A percentile compares a stretch with the other conserved stretches of the same genome.
These are phyloP conservation scores for Heliopora coerulea DNA, from an alignment of 92 coral and sea anemone species.

Conservation along the genomic window DNA sequence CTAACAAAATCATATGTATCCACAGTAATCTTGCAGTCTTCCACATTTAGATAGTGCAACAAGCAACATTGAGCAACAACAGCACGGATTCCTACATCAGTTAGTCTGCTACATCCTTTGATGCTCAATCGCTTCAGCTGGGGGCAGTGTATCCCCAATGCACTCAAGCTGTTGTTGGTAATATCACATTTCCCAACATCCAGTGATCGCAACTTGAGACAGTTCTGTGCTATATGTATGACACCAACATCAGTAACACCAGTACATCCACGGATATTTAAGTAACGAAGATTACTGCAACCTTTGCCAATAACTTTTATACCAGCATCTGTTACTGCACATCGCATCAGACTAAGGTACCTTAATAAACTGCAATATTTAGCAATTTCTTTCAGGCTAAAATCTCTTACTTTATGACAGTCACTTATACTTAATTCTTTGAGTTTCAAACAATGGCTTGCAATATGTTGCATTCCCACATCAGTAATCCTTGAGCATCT, in stretches of 20 bases:
- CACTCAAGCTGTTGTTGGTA: slow-evolving; percentile 82
- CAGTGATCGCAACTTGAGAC: slow-evolving; percentile 86
- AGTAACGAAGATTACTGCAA: slow-evolving; percentile 83
- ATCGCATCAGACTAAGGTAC: slow-evolving; percentile 94
- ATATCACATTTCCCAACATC: slow-evolving; percentile 96
- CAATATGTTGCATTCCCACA: slow-evolving; percentile 92
- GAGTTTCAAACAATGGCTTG: slow-evolving; percentile 72
- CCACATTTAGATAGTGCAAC: slow-evolving; percentile 85
- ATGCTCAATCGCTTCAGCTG: slow-evolving; percentile 93
- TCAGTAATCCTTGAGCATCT: slow-evolving; percentile 89
- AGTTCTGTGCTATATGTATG: slow-evolving; percentile 88
- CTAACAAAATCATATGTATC: slow-evolving; percentile 82
- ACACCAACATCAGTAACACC: slow-evolving; percentile 86
- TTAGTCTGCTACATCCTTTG: slow-evolving; percentile 70
- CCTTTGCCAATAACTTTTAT: slow-evolving; percentile 91
- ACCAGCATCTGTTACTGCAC: slow-evolving; percentile 91
- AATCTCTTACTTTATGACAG: slow-evolving; percentile 92
- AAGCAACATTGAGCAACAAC: slow-evolving; percentile 92
- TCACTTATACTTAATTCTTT: slow-evolving; percentile 93
- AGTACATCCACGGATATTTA: slow-evolving; percentile 90
- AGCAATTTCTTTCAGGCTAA: slow-evolving; percentile 86
- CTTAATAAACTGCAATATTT: slow-evolving; percentile 66
- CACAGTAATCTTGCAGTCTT: slow-evolving; percentile 82
- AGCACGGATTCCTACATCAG: slow-evolving; percentile 77
- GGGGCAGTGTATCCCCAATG: slow-evolving; percentile 95